phyloP scores from a whole-genome alignment of 1,140 invertebrate genomes.

The Conus betulinus region DNA sequence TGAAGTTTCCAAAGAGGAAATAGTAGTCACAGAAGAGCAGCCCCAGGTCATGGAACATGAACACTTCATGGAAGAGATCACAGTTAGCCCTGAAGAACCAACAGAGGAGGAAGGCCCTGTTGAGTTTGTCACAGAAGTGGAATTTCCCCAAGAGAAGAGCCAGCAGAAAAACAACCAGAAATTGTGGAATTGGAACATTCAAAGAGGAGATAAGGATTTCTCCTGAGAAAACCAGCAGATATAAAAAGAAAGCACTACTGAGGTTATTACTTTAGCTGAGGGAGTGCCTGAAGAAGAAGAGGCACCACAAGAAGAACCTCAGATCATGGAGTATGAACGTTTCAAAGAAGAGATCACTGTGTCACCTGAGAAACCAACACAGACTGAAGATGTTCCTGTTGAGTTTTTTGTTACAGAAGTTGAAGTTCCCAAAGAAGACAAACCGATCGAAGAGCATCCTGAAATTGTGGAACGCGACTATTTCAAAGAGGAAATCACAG shows the following conservation, averaged over 20 bases:
- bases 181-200: slow-evolving; percentile 1
- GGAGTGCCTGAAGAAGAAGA: no score
- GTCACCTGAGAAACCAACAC: slow-evolving; percentile 29
- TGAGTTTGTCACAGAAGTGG: neutral
- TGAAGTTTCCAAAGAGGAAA: neutral
- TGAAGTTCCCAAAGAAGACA: no score
- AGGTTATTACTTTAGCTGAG: no score
- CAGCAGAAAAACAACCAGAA: slow-evolving; percentile 15
- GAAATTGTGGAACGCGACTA: no score
- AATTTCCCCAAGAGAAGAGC: neutral
- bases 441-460: slow-evolving; percentile 33
- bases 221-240: no score
- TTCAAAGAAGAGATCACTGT: no score
- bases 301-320: no score
- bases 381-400: slow-evolving; percentile 31
- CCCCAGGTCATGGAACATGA: neutral
- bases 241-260: no score
- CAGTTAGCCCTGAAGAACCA: neutral
- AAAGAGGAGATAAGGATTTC: neutral
- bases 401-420: no score
- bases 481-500: slow-evolving; percentile 9
- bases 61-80: slow-evolving; percentile 1
- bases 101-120: neutral
- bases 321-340: no score
- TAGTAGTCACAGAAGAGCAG: neutral